Conservation (phyloP, 2,888 invertebrate species). For the Cosmia pyralina region DNA sequence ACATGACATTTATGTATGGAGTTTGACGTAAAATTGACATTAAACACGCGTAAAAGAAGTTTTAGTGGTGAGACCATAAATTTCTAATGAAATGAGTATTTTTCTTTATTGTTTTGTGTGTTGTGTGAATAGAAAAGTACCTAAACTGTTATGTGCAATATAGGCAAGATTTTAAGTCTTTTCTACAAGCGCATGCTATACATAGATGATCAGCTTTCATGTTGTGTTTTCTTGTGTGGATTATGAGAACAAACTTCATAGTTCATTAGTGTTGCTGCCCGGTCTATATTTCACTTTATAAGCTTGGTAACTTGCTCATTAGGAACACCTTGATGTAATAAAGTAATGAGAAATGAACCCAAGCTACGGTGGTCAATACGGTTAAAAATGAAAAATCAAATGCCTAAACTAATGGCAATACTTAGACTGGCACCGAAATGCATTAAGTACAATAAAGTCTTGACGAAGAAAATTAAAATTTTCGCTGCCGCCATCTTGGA, state of each 20-base stretch:
- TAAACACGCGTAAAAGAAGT: too few species aligned
- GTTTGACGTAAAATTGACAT: too few species aligned
- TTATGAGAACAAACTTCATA: slow-evolving; percentile 32
- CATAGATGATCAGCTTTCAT: too few species aligned
- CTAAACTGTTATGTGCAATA: background rate
- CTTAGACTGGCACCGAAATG: background rate
- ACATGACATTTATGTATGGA: too few species aligned
- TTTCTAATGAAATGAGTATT: too few species aligned
- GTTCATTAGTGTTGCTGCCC: slow-evolving; percentile 65
- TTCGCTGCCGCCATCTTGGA: too few species aligned
- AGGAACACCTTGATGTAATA: background rate
- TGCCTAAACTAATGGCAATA: background rate
- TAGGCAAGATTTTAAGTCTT: too few species aligned
- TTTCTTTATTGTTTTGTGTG: too few species aligned
- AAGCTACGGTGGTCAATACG: background rate
- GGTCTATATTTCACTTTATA: slow-evolving; percentile 40
- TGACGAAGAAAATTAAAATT: too few species aligned
- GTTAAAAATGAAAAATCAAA: background rate
- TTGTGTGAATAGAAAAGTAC: too few species aligned
- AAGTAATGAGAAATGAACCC: background rate
- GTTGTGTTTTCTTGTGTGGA: slow-evolving; percentile 12
- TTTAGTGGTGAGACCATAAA: too few species aligned
- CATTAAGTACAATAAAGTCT: background rate
- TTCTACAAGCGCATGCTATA: background rate
- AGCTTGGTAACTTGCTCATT: slow-evolving; percentile 18